Conservation (phyloP, 2,113 vertebrate species). For the Rhinichthys klamathensis region DNA sequence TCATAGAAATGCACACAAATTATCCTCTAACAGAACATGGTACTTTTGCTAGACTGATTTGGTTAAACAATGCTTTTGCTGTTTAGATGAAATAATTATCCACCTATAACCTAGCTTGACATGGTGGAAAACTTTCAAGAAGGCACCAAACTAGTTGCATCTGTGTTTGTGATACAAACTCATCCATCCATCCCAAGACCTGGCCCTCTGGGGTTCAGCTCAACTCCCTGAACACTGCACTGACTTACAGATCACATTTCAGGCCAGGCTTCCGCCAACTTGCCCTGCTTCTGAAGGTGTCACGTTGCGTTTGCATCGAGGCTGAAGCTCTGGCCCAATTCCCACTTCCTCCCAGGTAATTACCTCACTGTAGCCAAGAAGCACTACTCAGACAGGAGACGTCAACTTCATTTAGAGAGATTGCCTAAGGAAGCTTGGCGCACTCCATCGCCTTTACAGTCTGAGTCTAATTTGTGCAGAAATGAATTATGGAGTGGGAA, state of each 20-base stretch:
- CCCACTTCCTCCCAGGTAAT: constrained; percentile 58
- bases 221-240: constrained; percentile 38
- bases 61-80: background rate
- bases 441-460: constrained; percentile 42
- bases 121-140: background rate
- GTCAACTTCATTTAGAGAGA: constrained; percentile 54
- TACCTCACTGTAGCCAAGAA: constrained; percentile 40
- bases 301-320: constrained; percentile 11
- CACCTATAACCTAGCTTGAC: background rate
- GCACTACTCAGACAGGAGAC: constrained; percentile 46
- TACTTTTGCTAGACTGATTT: background rate
- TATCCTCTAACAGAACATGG: background rate
- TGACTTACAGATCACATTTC: constrained; percentile 44
- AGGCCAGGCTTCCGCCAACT: constrained; percentile 33
- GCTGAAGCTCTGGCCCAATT: constrained; percentile 50
- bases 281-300: constrained; percentile 30
- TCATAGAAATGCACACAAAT: background rate
- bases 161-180: constrained; percentile 33
- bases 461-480: constrained; percentile 50
- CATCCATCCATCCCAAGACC: constrained; percentile 31
- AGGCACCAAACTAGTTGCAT: background rate
- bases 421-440: constrained; percentile 26
- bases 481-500: constrained; percentile 46
- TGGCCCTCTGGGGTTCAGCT: background rate
- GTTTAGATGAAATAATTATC: constrained; percentile 10